These are phyloP conservation scores for Sinodicranocentrus sp. DNA, from an alignment of 2,888 invertebrate species.

Conservation along the genomic window DNA sequence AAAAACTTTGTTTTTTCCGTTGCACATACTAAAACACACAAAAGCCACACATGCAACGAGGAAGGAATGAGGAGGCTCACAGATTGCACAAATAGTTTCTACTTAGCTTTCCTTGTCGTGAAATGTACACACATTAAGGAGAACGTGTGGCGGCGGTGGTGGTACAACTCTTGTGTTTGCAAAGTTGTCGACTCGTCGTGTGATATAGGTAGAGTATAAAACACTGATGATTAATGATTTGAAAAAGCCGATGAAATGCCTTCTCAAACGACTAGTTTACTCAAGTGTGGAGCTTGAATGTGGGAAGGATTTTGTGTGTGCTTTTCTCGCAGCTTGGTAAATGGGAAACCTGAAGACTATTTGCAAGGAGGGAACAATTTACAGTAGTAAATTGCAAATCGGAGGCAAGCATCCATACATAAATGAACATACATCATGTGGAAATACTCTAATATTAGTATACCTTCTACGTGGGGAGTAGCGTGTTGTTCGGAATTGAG, in stretches of 20 bases:
- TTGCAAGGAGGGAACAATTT: conserved; percentile 1
- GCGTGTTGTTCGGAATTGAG: conserved; percentile 17
- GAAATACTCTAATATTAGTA: not conserved
- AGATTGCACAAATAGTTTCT: conserved; percentile 30
- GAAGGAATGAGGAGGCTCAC: conserved; percentile 35
- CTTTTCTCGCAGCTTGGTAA: not conserved
- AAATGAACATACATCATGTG: conserved; percentile 22
- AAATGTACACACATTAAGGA: conserved; percentile 30
- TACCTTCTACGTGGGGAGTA: not conserved
- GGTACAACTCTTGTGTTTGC: conserved; percentile 11
- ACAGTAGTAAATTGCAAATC: conserved; percentile 44
- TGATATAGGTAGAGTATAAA: not conserved
- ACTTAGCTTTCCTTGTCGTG: conserved; percentile 16
- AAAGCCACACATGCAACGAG: conserved; percentile 8
- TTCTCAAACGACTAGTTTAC: not conserved
- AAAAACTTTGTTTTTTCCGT: conserved; percentile 14
- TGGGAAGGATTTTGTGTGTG: not conserved
- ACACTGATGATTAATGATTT: conserved; percentile 61
- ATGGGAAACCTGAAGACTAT: not conserved
- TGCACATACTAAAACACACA: not conserved
- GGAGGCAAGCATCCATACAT: conserved; percentile 24
- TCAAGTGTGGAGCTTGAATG: not conserved
- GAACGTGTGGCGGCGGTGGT: not conserved
- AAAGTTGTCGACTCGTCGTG: conserved; percentile 18
- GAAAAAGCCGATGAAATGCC: conserved; percentile 54